Evolutionary conservation across 1,140 invertebrate species (phyloP), one percentile per base, ranked within the genome.

Genomic region (Sogatella furcifera): DNA sequence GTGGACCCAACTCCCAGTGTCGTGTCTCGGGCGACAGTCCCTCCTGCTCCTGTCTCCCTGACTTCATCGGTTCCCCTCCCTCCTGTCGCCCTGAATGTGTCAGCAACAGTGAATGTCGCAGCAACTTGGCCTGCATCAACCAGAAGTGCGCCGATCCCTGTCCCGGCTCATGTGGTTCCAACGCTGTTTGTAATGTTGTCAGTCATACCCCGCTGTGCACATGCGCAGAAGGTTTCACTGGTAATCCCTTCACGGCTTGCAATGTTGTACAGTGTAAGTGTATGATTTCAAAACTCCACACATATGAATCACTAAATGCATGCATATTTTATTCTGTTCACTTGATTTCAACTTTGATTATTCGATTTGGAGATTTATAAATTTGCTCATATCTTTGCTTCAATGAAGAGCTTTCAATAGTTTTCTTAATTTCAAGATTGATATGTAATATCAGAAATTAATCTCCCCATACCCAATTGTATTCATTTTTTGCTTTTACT

Each of bases 61-160:
- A 78, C 66, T 85, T 77, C 68, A 73, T 79, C 17, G 83, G 83
- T 60, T 64, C 70, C 38, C 83, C 84, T 22, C 82, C 83, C 11
- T 81, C 81, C 60, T 85, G 83, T 67, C 74, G 80, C 59, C 82
- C 81, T n/a, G 82, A 84, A 75, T 84, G 82, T 66, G 74, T 78
- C 34, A 81, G 79, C 66, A 84, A 84, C 62, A 77, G 74, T 38
- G 82, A 84, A 74, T 84, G 83, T 69, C 55, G 76, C 0, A 79
- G 74, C 61, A 69, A 81, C 65, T 70, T 81, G 66, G 82, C 83
- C 5, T 85, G 84, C 66, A 81, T 84, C 11, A 82, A 81, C 66
- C 78, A 80, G 63, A 85, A 84, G 72, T 88, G 85, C 68, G 73
- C 73, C 65, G 81, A 86, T 69, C 84, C 84, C 55, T 87, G 84